A percentile compares a stretch with the other conserved stretches of the same genome.
Evolutionary conservation across 1,140 invertebrate species (phyloP).

Genomic region (Nephila pilipes): DNA sequence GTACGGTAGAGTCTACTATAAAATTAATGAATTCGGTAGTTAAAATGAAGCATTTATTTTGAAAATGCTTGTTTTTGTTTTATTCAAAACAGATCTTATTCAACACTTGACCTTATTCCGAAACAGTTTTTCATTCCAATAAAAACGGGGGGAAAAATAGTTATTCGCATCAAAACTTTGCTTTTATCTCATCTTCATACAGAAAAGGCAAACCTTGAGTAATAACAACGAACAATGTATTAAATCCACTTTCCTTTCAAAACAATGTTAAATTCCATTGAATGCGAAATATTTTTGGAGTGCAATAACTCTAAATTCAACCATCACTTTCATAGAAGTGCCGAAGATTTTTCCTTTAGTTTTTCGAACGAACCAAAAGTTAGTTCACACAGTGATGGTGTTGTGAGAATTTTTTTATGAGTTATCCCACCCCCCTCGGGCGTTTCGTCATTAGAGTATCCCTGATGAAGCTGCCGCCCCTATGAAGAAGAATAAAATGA

Average conservation of each 20-base stretch:
- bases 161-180: neutral
- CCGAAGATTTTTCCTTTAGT: neutral
- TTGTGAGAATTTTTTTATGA: slow-evolving; percentile 33
- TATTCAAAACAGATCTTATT: no score
- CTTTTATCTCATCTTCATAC: neutral
- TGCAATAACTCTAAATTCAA: neutral
- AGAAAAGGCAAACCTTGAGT: neutral
- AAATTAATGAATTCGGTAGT: no score
- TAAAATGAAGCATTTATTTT: no score
- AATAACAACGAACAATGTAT: neutral
- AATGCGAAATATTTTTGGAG: neutral
- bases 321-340: neutral
- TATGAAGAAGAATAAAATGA: neutral
- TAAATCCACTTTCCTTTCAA: neutral
- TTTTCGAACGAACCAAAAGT: neutral
- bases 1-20: no score
- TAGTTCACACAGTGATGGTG: slow-evolving; percentile 27
- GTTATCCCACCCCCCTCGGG: neutral
- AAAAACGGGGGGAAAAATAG: no score
- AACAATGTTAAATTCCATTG: neutral
- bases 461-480: slow-evolving; percentile 47
- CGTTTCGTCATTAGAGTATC: slow-evolving; percentile 60
- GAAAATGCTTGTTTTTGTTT: no score
- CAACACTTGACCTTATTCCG: no score
- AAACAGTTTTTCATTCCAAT: no score